Conservation (phyloP, 2,888 invertebrate species). For the Trichacis sp. region DNA sequence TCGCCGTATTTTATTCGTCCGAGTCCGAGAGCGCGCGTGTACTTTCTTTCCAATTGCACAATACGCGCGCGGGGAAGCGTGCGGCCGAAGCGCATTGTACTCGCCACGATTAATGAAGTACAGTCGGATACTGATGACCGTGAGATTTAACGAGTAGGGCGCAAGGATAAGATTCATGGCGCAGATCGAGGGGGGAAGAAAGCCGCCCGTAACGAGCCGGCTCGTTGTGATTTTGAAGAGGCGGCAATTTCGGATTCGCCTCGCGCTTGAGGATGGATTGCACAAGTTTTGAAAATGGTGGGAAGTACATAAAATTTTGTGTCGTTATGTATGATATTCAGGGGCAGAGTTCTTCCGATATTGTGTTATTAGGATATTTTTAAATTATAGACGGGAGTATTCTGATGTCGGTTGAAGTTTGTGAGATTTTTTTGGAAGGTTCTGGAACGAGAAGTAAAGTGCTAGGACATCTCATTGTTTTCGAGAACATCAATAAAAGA, state of each 20-base stretch:
- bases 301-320: too few species aligned
- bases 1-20: conserved; percentile 47
- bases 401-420: too few species aligned
- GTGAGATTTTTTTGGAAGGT: too few species aligned
- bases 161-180: conserved; percentile 60
- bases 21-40: conserved; percentile 20
- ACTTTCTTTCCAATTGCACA: conserved; percentile 26
- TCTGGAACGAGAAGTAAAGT: too few species aligned
- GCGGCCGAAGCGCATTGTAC: conserved; percentile 29
- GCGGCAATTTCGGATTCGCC: background rate
- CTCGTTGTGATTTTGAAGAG: conserved; percentile 23
- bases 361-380: too few species aligned
- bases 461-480: too few species aligned
- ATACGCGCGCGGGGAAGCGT: conserved; percentile 14
- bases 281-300: too few species aligned
- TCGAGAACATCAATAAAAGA: too few species aligned
- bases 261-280: too few species aligned
- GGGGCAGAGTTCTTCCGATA: too few species aligned
- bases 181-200: conserved; percentile 50
- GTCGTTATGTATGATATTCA: too few species aligned
- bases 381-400: too few species aligned
- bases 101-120: conserved; percentile 42
- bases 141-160: conserved; percentile 59
- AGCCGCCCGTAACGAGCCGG: conserved; percentile 27
- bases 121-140: conserved; percentile 43